These are phyloP conservation scores for Cephus pulcher DNA, from an alignment of 2,888 invertebrate species.

Conservation along the genomic window DNA sequence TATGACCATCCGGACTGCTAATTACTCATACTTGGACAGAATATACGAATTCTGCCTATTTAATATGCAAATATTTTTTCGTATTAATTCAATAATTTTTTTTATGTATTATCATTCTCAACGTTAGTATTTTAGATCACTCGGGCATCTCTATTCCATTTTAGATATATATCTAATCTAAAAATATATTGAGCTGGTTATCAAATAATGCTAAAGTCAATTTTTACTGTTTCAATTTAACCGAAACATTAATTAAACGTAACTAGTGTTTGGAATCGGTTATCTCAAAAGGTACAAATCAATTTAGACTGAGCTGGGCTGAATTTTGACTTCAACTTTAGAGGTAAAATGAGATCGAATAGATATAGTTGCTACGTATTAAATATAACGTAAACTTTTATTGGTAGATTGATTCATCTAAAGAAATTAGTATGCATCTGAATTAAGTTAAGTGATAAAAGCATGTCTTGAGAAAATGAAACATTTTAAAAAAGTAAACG, in stretches of 20 bases:
- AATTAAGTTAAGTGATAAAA: background rate
- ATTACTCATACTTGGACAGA: background rate
- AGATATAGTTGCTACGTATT: background rate
- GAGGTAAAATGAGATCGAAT: background rate
- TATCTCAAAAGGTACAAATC: background rate
- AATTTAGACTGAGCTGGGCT: background rate
- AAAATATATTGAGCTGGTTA: background rate
- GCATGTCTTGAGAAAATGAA: too few relatives aligned
- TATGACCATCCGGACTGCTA: background rate
- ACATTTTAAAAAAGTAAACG: too few relatives aligned
- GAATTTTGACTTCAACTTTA: background rate
- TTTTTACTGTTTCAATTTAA: background rate
- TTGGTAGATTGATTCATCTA: background rate
- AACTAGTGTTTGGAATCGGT: too few relatives aligned
- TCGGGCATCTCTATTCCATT: background rate
- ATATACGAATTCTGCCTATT: background rate
- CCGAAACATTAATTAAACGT: background rate
- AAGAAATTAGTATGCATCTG: background rate
- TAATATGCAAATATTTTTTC: background rate
- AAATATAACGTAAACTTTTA: background rate
- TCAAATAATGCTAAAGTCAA: background rate
- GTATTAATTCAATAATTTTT: background rate
- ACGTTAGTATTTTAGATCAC: background rate
- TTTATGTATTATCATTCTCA: background rate
- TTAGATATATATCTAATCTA: background rate